Base-by-base conservation (phyloP, 2,113 vertebrate species). In the Pitta sordida region DNA sequence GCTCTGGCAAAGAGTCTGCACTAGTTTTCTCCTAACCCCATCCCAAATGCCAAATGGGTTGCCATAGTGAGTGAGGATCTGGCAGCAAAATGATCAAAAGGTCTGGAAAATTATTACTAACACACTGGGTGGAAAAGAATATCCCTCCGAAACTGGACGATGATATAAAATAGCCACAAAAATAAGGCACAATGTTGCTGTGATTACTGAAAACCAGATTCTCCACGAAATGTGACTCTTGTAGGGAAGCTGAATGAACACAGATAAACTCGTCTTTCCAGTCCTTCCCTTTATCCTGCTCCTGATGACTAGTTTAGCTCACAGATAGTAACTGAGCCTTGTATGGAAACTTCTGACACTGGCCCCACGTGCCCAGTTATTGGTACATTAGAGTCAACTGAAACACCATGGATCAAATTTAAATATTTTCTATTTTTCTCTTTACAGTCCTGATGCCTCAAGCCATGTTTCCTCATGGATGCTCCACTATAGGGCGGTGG, bases 61-160 rank as follows among this genome's bases (percentile, higher is more conserved):
- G 91, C 93, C 91, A 91, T 26, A 86, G 84, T 0, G 1, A 92
- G 34, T 0, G 1, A 88, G 27, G 51, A 80, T 83, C 82, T 92
- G 90, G 68, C 78, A 88, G 52, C 17, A 90, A 89, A 91, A 70
- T 0, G 9, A 74, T 78, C 89, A 65, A 83, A 85, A 94, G 75
- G 83, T 63, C 63, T 83, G 90, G 87, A 93, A 94, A 93, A 96
- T 77, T 59, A 94, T 89, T 83, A 76, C 69, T 71, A 84, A 80
- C 43, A 74, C 51, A 67, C 9, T 63, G 36, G 20, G 62, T 32
- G 51, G 13, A 16, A 39, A 41, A 60, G 62, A 71, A 59, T 32
- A 76, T 7, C 13, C 5, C 32, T 24, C 16, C 9, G 1, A 9
- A 78, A 56, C 13, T 55, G 55, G 56, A 81, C 89, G 74, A 55